Base-by-base conservation (phyloP, 2,113 vertebrate genomes). In the Camelus bactrianus region DNA sequence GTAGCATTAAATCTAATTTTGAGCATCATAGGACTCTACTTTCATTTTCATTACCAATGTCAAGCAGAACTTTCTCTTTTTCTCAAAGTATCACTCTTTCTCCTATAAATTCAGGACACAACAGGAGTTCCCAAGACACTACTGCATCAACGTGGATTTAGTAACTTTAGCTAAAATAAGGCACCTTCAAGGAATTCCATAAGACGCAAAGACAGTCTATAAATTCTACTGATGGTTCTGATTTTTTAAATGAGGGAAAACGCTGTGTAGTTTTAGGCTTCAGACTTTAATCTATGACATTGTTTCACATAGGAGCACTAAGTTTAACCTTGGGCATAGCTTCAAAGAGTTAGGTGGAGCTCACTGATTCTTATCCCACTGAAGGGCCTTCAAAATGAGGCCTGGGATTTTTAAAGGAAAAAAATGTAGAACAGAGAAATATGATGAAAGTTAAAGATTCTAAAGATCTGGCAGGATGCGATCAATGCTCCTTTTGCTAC, bases 171-270 rank as follows among this genome's bases (percentile, higher is more conserved):
- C 38, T 75, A 70, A 46, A 69, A 83, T 42, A 42, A 32, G 58
- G 30, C 13, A 54, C 30, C 80, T 80, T 93, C 38, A 58, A 15
- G 7, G 8, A 83, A 24, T 52, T 42, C 42, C 42, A 80, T 62
- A 94, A 91, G 35, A 82, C 9, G 75, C 2, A 92, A 69, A 94
- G 32, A 64, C 24, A 65, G 13, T 91, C 38, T 96, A 81, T 75
- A 80, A 88, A 95, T 79, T 90, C 52, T 83, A 72, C 2, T 24
- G 42, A 58, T 0, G 11, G 38, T 54, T 89, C 24, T 87, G 80
- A 76, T 72, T 72, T 94, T 88, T 77, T 67, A 85, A 94, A 87
- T 96, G 56, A 96, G 24, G 32, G 16, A 65, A 96, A 93, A 96
- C 20, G 6, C 26, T 77, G 14, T 73, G 35, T 77, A 86, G 89